Conservation (phyloP, 2,113 vertebrate genomes). For the Carassius auratus region DNA sequence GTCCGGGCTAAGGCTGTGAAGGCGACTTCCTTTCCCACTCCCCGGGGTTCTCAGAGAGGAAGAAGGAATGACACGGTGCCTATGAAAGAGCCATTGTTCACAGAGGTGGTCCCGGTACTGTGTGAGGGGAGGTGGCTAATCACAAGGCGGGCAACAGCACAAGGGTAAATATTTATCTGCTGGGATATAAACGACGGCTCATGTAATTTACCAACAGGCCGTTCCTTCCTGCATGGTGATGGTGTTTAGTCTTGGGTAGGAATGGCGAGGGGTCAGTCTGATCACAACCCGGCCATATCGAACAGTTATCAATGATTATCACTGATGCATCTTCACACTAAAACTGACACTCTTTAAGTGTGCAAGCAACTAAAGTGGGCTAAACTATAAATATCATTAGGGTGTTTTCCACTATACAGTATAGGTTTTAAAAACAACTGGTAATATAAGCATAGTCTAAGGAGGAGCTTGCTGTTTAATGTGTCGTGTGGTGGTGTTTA, state of each 20-base stretch:
- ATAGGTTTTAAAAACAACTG: not conserved
- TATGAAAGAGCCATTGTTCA: slow-evolving; percentile 80
- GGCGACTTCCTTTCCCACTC: slow-evolving; percentile 52
- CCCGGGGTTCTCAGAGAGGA: slow-evolving; percentile 4
- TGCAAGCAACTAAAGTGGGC: not conserved
- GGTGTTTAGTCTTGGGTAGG: slow-evolving; percentile 58
- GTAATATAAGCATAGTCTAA: not conserved
- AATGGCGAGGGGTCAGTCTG: not conserved
- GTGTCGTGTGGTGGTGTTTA: not conserved
- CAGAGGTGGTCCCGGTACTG: slow-evolving; percentile 74
- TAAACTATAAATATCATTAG: not conserved
- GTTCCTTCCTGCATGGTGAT: slow-evolving; percentile 59
- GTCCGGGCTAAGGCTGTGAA: slow-evolving; percentile 23
- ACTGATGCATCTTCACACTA: slow-evolving; percentile 28
- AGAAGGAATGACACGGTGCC: slow-evolving; percentile 57
- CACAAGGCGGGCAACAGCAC: slow-evolving; percentile 51
- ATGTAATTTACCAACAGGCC: slow-evolving; percentile 57
- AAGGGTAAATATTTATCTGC: slow-evolving; percentile 61
- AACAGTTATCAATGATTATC: not conserved
- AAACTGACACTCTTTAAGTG: not conserved
- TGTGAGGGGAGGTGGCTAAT: slow-evolving; percentile 53
- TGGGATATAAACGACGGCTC: slow-evolving; percentile 54
- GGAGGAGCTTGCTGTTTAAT: not conserved
- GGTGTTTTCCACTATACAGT: not conserved
- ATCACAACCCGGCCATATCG: not conserved